Conservation (phyloP, 2,113 vertebrate species). For the Aldabrachelys gigantea region DNA sequence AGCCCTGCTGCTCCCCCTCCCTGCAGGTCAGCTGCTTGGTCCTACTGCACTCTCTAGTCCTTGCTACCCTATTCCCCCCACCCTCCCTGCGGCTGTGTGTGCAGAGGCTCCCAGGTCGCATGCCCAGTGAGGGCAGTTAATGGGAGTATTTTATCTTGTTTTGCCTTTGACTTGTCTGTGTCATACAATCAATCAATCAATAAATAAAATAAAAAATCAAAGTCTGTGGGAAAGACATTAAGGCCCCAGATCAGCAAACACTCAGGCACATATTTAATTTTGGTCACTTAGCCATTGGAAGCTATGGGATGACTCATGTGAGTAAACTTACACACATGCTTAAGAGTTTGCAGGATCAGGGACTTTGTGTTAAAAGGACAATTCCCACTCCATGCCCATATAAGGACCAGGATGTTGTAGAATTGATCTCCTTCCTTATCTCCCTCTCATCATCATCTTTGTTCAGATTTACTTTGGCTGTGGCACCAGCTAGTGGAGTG, state of each 20-base stretch:
- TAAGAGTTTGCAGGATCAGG: not conserved
- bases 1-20: no score
- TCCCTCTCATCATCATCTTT: not conserved
- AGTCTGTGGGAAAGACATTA: not conserved
- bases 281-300: no score
- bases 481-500: not conserved
- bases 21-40: no score
- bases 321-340: not conserved
- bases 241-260: not conserved
- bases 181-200: not conserved
- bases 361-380: not conserved
- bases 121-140: not conserved
- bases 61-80: accelerated
- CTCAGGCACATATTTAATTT: not conserved
- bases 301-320: accelerated
- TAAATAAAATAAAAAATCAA: not conserved
- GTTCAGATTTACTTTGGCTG: not conserved
- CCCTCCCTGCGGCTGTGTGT: no score
- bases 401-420: not conserved
- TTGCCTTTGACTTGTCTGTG: not conserved
- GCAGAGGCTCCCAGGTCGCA: no score
- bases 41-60: not conserved
- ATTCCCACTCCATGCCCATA: not conserved
- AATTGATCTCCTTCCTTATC: not conserved
- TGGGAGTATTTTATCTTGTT: not conserved